phyloP scores from a whole-genome alignment of 1,140 invertebrate genomes.

The Mizuhopecten yessoensis region DNA sequence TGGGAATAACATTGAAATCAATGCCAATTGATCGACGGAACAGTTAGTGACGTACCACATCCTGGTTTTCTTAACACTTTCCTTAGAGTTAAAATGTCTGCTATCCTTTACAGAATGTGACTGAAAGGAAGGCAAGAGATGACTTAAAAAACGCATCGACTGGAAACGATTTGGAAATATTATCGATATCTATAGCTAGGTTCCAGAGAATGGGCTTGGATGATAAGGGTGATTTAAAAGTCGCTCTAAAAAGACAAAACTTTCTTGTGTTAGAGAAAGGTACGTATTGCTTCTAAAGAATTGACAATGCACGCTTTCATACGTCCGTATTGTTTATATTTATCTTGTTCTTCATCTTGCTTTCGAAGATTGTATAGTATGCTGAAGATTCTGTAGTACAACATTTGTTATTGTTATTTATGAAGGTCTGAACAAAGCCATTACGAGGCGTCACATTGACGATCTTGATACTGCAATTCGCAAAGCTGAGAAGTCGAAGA shows the following conservation, averaged over 20 bases:
- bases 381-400: too few relatives aligned
- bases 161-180: slow-evolving; percentile 8
- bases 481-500: not conserved
- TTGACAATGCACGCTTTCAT: too few relatives aligned
- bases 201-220: not conserved
- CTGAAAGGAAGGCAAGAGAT: not conserved
- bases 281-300: not conserved
- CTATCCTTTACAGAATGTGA: not conserved
- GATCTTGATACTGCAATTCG: not conserved
- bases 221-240: not conserved
- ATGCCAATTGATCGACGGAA: too few relatives aligned
- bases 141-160: not conserved
- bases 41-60: too few relatives aligned
- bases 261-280: not conserved
- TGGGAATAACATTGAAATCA: too few relatives aligned
- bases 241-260: slow-evolving; percentile 9
- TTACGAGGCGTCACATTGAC: not conserved
- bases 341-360: too few relatives aligned
- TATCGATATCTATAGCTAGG: not conserved
- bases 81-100: too few relatives aligned
- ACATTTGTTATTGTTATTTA: not conserved
- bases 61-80: too few relatives aligned
- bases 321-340: too few relatives aligned
- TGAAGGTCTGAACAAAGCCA: not conserved
- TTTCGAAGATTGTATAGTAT: too few relatives aligned